Base-by-base conservation (phyloP, 2,888 invertebrate genomes). In the Calephelis perditalis region DNA sequence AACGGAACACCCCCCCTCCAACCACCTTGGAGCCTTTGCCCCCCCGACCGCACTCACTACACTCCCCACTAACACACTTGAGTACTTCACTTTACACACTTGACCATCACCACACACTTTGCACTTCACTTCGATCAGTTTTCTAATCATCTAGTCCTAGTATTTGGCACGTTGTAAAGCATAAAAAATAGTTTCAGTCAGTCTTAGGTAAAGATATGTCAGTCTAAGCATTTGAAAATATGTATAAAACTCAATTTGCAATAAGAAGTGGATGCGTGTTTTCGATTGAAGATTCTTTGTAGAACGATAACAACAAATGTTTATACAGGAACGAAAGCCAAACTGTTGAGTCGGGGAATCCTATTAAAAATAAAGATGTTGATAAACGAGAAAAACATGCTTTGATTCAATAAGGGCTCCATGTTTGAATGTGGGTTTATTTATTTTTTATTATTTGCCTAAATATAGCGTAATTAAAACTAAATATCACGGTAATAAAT, bases 1-100 rank as follows among this genome's bases (percentile, higher is more conserved):
- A 95, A 92, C 94, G 94, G 94, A 95, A 95, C 92, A 94, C 93
- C 92, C 93, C 93, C 83, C 93, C 92, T 92, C 94, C 93, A 84
- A 93, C 93, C 93, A 93, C 93, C 91, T 92, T 93, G 93, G 85
- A 84, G 91, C 86, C 87, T 82, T 86, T 77, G 74, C 75, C 77
- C 71, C 74, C 77, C 76, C 68, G 69, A 75, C 70, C 76, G 82
- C 91, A 15, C 49, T 52, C 6, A 11, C 88, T 89, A 89, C 84
- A 81, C 85, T 82, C 86, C 82, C 81, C 86, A 78, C 47, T 77
- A 81, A 78, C 81, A 79, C 84, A 77, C 79, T 76, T 78, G 81
- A 81, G 82, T 77, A 68, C 44, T 59, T 46, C 15, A 55, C 55
- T 59, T 59, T 56, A 37, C 12, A 56, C 59, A 44, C 43, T 59